phyloP scores from a whole-genome alignment of 2,113 vertebrate species.

The Myiozetetes cayanensis region DNA sequence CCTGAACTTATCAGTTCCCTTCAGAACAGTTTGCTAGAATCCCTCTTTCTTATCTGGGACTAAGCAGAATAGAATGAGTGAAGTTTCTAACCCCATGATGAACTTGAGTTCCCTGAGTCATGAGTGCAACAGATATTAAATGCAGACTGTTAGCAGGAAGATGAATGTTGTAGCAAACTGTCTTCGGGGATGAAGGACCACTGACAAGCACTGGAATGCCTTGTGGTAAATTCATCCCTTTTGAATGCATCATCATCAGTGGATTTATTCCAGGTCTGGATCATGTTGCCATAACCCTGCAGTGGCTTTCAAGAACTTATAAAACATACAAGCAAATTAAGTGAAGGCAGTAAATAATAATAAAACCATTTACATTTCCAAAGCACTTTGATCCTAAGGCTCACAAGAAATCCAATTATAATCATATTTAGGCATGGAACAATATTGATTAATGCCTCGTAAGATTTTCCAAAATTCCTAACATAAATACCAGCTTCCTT shows the following conservation, averaged over 20 bases:
- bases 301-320: slow-evolving; percentile 5
- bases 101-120: slow-evolving; percentile 9
- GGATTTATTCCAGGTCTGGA: background rate
- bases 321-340: slow-evolving; percentile 6
- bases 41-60: background rate
- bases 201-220: background rate
- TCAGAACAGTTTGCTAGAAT: background rate
- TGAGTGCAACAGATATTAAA: background rate
- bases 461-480: background rate
- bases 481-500: background rate
- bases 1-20: background rate
- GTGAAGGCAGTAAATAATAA: slow-evolving; percentile 4
- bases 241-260: background rate
- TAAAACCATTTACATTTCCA: background rate
- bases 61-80: background rate
- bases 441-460: background rate
- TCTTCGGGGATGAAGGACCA: background rate
- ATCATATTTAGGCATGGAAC: background rate
- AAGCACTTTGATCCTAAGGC: background rate
- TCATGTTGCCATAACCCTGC: background rate
- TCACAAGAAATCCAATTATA: background rate
- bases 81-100: background rate
- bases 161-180: background rate
- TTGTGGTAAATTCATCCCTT: background rate
- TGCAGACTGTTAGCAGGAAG: background rate